Evolutionary conservation across 2,113 vertebrate genomes (phyloP), one percentile per base, ranked within the genome.

Genomic region (Oceanites oceanicus): DNA sequence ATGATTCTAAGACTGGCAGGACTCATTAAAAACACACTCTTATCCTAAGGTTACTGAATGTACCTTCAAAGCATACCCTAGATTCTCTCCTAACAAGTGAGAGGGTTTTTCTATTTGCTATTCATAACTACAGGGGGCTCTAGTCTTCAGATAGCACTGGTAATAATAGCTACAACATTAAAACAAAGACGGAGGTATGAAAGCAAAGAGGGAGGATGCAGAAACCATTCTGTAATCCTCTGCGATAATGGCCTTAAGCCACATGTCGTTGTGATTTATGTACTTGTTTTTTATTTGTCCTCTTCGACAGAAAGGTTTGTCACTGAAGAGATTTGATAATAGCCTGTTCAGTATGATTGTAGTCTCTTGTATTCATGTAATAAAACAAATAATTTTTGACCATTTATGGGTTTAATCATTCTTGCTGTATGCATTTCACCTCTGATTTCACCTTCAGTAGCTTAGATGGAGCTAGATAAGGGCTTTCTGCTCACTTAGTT

Each of bases 261-360:
- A 82, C 61, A 83, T 62, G 70, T 88, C 91, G 32, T 66, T 92
- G 94, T 95, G 96, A 97, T 97, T 97, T 97, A 89, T 96, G 91
- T 75, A 84, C 90, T 97, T 96, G 72, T 89, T 96, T 96, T 97
- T 96, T 97, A 97, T 98, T 97, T 97, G 82, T 97, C 79, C 68
- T 86, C 80, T 97, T 97, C 8, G 32, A 84, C 65, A 55, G 47
- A 32, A 94, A 94, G 95, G 92, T 97, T 94, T 97, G 91, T 96
- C 91, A 66, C 67, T 36, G 56, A 91, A 95, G 88, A 94, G 94
- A 96, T 97, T 96, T 97, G 94, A 89, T 98, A 97, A 96, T 93
- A 93, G 88, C 87, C 70, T 97, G 70, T 96, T 97, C 49, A 52
- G 40, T 74, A 53, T 80, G n/a, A 71, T 79, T 95, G 71, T 59